phyloP scores from a whole-genome alignment of 1,140 invertebrate species.

The Diorhabda carinulata region DNA sequence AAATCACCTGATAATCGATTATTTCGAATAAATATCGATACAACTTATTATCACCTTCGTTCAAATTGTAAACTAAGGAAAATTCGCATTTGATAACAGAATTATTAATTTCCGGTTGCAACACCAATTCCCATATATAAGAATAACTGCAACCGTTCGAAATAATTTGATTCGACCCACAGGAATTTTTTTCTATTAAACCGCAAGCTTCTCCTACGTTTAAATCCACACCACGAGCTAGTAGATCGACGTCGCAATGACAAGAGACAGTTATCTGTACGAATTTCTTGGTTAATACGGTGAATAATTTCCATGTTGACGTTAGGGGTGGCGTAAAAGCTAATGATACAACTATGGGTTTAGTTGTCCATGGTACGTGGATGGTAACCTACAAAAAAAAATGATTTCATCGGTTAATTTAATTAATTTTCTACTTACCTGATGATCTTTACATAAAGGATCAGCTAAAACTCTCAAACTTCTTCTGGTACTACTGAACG shows the following conservation, averaged over 20 bases:
- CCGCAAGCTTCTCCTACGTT: slow-evolving; percentile 51
- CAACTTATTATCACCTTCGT: slow-evolving; percentile 45
- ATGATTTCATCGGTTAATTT: slow-evolving; percentile 42
- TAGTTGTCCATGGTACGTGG: slow-evolving; percentile 69
- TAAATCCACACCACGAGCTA: slow-evolving; percentile 44
- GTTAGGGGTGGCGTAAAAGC: slow-evolving; percentile 79
- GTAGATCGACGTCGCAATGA: slow-evolving; percentile 39
- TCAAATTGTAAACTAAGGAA: slow-evolving; percentile 46
- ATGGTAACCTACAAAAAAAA: slow-evolving; percentile 50
- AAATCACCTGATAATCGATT: slow-evolving; percentile 60
- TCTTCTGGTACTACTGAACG: slow-evolving; percentile 63
- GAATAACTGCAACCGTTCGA: slow-evolving; percentile 67
- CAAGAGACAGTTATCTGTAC: slow-evolving; percentile 73
- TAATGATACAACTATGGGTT: slow-evolving; percentile 64
- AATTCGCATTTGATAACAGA: slow-evolving; percentile 39
- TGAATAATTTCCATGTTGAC: slow-evolving; percentile 74
- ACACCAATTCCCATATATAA: slow-evolving; percentile 78
- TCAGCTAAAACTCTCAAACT: slow-evolving; percentile 67
- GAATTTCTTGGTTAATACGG: slow-evolving; percentile 76
- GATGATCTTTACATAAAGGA: slow-evolving; percentile 70
- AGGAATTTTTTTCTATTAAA: slow-evolving; percentile 61
- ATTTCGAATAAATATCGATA: slow-evolving; percentile 59
- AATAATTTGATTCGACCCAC: slow-evolving; percentile 55
- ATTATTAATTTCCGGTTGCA: slow-evolving; percentile 22
- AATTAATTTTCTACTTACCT: slow-evolving; percentile 36